Conservation (phyloP, 2,888 invertebrate species). For the Habroteleia sp. region DNA sequence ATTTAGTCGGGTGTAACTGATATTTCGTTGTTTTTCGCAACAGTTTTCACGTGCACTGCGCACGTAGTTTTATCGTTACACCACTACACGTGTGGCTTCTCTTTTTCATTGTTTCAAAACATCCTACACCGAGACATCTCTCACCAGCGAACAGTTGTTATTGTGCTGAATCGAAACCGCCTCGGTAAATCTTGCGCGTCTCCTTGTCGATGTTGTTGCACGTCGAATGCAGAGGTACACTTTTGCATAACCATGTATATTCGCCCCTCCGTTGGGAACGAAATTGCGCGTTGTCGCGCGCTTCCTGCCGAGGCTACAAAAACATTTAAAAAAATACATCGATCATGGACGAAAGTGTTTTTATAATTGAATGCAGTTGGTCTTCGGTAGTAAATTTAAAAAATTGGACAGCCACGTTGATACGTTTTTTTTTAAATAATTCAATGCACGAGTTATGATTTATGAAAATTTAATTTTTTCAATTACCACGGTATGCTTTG, state of each 20-base stretch:
- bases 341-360: no score
- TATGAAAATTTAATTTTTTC: no score
- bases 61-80: slow-evolving; percentile 49
- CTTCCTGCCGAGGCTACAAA: slow-evolving; percentile 12
- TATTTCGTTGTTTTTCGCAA: no score
- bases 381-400: no score
- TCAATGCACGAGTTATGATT: no score
- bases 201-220: slow-evolving; percentile 45
- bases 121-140: slow-evolving; percentile 64
- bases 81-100: no score
- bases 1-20: no score
- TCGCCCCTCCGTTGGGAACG: slow-evolving; percentile 28
- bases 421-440: no score
- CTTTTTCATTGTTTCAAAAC: slow-evolving; percentile 59
- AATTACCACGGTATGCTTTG: no score
- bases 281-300: slow-evolving; percentile 40
- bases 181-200: slow-evolving; percentile 57
- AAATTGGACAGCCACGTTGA: no score
- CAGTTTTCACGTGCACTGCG: slow-evolving; percentile 32
- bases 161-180: slow-evolving; percentile 68
- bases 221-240: slow-evolving; percentile 48
- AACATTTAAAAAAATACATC: slow-evolving; percentile 52
- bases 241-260: slow-evolving; percentile 50
- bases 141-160: slow-evolving; percentile 69
- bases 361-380: no score